Base-by-base conservation (phyloP, 2,888 invertebrate genomes). In the Trimorus sp. region DNA sequence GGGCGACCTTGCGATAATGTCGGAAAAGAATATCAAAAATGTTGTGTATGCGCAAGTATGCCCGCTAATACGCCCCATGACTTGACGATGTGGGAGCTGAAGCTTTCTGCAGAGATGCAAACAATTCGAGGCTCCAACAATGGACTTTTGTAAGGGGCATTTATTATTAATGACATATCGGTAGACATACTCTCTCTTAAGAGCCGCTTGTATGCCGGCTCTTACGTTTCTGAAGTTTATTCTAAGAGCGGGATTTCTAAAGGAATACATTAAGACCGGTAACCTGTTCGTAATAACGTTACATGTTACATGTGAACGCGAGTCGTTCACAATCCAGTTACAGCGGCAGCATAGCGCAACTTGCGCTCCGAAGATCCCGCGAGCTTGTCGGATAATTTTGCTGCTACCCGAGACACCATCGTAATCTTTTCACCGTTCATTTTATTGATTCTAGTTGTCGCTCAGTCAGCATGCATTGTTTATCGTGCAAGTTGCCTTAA, bases 111-210 rank as follows among this genome's bases (percentile, higher is more conserved):
- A 59, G 82, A 83, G 85, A 84, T 69, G 86, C 88, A 86, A 89
- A 88, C 88, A 88, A 87, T 88, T 83, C 83, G 83, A 77, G 75
- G 81, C 75, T 79, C 84, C 76, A 82, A 86, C 88, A 87, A 88
- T 88, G 85, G 88, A 86, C 86, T 88, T 87, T 88, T 88, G 87
- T 88, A 78, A 82, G 83, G 73, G 59, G 54, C 62, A 79, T 85
- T 84, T 84, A 85, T 87, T 86, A 86, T 86, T 87, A 86, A 87
- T 80, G 76, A 80, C 83, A 79, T 87, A 86, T 87, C 86, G 87
- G 85, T 83, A 85, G 83, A 84, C 78, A 79, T 81, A 80, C 78
- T 75, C 82, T 75, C 79, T 80, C 82, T 83, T 78, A 79, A 79
- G 84, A 83, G 83, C 81, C 77, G 80, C 79, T 79, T 81, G 79